Conservation (phyloP, 2,888 invertebrate genomes). For the Ganaspis brasiliensis region DNA sequence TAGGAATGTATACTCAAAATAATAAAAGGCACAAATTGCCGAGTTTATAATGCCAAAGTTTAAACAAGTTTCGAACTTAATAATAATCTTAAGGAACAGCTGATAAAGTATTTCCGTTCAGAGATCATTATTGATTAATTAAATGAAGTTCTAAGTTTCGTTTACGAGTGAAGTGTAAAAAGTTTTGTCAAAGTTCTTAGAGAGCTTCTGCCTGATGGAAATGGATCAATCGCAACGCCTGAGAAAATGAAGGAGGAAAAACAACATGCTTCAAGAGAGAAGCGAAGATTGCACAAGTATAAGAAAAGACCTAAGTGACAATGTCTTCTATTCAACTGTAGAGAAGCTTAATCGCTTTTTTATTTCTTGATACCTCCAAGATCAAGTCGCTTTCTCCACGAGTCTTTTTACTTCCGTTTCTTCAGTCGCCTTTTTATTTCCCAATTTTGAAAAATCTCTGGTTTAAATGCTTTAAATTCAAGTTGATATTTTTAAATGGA, state of each 20-base stretch:
- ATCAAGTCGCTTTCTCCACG: neutral
- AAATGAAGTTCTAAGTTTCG: no score
- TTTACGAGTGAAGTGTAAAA: no score
- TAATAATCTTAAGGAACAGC: no score
- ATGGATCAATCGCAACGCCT: neutral
- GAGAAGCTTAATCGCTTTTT: constrained; percentile 11
- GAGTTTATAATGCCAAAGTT: no score
- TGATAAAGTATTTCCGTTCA: no score
- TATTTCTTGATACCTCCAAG: neutral
- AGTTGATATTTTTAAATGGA: no score
- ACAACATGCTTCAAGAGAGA: neutral
- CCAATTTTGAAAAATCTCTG: no score
- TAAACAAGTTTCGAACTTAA: no score
- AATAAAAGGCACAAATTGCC: no score
- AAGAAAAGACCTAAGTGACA: neutral
- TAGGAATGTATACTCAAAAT: no score
- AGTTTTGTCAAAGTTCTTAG: no score
- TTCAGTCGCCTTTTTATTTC: neutral
- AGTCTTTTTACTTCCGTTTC: neutral
- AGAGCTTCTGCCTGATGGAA: neutral
- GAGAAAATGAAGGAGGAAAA: constrained; percentile 24
- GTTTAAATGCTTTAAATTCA: neutral
- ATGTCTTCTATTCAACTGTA: neutral
- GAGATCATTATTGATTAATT: no score
- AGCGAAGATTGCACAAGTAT: neutral